These are phyloP conservation scores for Orthosia gothica DNA, from an alignment of 2,888 invertebrate genomes.

Conservation along the genomic window DNA sequence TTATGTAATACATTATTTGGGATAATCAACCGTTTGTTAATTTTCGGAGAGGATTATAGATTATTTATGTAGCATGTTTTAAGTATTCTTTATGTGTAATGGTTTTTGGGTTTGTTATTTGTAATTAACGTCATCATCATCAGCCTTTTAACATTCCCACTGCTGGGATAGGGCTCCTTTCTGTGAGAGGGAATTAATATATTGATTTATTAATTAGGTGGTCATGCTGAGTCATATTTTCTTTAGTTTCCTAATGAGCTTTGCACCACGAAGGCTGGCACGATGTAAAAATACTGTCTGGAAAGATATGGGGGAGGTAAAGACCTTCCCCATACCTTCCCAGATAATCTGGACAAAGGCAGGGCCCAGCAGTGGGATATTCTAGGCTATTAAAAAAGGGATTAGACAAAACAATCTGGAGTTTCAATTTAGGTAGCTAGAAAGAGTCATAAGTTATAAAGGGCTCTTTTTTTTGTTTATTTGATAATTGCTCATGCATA, in stretches of 20 bases:
- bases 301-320: too few relatives aligned
- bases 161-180: too few relatives aligned
- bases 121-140: neutral
- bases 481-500: too few relatives aligned
- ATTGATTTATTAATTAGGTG: neutral
- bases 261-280: neutral
- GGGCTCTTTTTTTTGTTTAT: too few relatives aligned
- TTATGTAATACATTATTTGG: conserved; percentile 5
- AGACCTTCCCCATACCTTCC: too few relatives aligned
- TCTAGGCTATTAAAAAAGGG: too few relatives aligned
- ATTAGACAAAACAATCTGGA: neutral
- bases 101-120: neutral
- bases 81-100: neutral
- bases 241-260: neutral
- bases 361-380: too few relatives aligned
- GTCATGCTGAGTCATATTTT: neutral
- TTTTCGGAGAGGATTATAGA: neutral
- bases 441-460: too few relatives aligned
- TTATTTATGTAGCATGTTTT: neutral
- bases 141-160: too few relatives aligned
- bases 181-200: neutral
- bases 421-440: neutral
- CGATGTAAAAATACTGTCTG: too few relatives aligned
- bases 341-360: too few relatives aligned
- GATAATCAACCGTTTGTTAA: conserved; percentile 27